These are phyloP conservation scores for Eurosta solidaginis DNA, from an alignment of 1,140 invertebrate species.

Conservation along the genomic window DNA sequence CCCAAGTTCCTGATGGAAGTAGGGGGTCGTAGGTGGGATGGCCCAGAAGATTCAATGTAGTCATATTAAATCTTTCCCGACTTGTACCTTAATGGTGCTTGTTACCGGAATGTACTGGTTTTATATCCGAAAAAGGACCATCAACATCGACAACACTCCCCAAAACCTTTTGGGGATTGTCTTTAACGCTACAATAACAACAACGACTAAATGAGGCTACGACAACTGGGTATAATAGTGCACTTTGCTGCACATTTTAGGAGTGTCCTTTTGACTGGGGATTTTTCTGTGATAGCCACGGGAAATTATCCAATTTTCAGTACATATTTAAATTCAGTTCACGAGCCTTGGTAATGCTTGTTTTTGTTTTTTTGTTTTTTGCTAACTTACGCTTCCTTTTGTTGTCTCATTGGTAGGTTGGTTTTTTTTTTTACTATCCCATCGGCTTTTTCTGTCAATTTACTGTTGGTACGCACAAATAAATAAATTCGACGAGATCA, in stretches of 20 bases:
- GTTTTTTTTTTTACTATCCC: background rate
- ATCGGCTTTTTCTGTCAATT: background rate
- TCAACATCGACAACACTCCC: no score
- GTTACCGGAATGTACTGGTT: no score
- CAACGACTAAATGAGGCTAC: background rate
- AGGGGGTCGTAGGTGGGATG: no score
- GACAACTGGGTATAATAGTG: no score
- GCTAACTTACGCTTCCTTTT: background rate
- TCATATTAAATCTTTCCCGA: no score
- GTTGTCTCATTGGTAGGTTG: background rate
- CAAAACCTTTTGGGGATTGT: no score
- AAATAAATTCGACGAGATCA: constrained; percentile 23
- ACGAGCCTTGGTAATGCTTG: background rate
- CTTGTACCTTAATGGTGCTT: no score
- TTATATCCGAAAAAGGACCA: no score
- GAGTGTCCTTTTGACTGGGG: constrained; percentile 2
- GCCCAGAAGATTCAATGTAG: no score
- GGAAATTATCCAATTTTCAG: constrained; percentile 60
- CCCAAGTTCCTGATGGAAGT: no score
- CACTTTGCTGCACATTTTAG: background rate
- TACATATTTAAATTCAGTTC: constrained; percentile 55
- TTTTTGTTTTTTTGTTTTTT: background rate
- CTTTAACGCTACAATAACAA: background rate
- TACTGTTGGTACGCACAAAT: constrained; percentile 14
- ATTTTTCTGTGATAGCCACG: constrained; percentile 48